Evolutionary conservation across 2,113 vertebrate genomes (phyloP).

Genomic region (Hassar affinis): DNA sequence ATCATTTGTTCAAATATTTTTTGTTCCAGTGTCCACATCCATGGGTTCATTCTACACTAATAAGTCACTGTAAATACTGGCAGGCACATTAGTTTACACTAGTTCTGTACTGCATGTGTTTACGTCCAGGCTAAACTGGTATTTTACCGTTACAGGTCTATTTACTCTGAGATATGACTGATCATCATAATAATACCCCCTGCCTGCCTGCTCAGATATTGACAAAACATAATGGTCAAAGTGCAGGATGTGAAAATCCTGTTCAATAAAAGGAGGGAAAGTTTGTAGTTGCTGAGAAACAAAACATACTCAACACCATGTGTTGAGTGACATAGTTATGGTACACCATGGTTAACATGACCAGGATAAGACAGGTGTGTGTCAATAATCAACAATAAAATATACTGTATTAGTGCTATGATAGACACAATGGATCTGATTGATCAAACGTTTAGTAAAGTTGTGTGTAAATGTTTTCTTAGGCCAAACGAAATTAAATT

Average conservation of each 20-base stretch:
- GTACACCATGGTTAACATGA: neutral
- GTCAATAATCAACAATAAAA: neutral
- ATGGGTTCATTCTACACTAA: neutral
- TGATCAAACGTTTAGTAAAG: too few species aligned
- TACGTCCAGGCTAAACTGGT: neutral
- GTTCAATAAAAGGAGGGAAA: neutral
- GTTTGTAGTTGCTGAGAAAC: neutral
- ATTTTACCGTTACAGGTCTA: neutral
- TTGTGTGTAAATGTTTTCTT: neutral
- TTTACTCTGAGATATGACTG: constrained; percentile 10
- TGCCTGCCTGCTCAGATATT: constrained; percentile 24
- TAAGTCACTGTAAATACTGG: constrained; percentile 6
- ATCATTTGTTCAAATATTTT: neutral
- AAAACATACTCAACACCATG: neutral
- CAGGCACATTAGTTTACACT: neutral
- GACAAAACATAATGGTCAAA: constrained; percentile 14
- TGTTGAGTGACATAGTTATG: neutral
- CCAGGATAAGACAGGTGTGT: neutral
- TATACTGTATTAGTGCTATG: neutral
- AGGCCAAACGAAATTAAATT: neutral
- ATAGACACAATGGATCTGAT: neutral
- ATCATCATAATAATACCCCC: neutral
- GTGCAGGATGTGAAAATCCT: neutral
- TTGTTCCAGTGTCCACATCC: neutral
- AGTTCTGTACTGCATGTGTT: neutral